Evolutionary conservation across 1,140 invertebrate genomes (phyloP).

Genomic region (Phymastichus coffea): DNA sequence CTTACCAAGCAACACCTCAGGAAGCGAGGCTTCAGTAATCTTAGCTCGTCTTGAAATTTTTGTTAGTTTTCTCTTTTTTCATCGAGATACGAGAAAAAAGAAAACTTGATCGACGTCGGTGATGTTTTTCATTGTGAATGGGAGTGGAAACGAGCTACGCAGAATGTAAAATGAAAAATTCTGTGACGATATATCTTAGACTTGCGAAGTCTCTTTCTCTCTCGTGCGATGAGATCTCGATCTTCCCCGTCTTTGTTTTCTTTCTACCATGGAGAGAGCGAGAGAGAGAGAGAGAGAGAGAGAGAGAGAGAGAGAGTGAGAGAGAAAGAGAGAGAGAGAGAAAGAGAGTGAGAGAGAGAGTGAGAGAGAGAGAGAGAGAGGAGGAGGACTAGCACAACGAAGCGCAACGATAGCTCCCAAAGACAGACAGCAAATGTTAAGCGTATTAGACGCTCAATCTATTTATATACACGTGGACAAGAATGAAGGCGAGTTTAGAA

Average conservation of each 20-base stretch:
- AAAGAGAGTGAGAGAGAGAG: too few species aligned
- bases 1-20: slow-evolving; percentile 64
- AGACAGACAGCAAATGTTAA: slow-evolving; percentile 14
- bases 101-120: too few species aligned
- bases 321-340: too few species aligned
- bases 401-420: slow-evolving; percentile 14
- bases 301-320: too few species aligned
- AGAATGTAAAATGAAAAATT: too few species aligned
- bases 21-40: slow-evolving; percentile 62
- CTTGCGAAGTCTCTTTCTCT: too few species aligned
- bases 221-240: slow-evolving; percentile 12
- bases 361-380: too few species aligned
- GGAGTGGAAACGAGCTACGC: neutral
- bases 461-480: slow-evolving; percentile 16
- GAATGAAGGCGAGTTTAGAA: neutral
- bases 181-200: too few species aligned
- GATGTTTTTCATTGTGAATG: neutral
- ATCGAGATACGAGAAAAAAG: neutral
- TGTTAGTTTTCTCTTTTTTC: neutral
- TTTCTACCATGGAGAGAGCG: slow-evolving; percentile 2
- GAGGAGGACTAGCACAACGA: too few species aligned
- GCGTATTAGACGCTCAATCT: slow-evolving; percentile 19
- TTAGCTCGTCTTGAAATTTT: neutral
- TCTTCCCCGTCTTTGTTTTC: slow-evolving; percentile 10
- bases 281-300: slow-evolving; percentile 9